Evolutionary conservation across 2,113 vertebrate species (phyloP).

Genomic region (Ciconia stormi): DNA sequence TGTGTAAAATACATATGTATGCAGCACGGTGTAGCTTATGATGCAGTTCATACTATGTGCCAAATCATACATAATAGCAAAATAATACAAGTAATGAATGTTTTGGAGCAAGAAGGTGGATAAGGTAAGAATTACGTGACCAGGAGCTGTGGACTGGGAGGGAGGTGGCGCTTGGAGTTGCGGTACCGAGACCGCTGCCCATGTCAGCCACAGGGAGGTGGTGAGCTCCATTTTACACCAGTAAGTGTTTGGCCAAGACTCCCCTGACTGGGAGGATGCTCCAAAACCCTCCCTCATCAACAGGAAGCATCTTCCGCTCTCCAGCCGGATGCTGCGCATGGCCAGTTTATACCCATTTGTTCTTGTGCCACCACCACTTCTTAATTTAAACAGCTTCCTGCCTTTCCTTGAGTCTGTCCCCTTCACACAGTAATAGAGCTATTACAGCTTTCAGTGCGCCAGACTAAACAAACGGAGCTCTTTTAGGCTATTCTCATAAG

Average conservation of each 20-base stretch:
- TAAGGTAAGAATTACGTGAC: neutral
- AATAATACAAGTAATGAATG: neutral
- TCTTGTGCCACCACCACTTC: neutral
- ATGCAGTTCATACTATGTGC: neutral
- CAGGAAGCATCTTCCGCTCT: neutral
- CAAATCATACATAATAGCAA: neutral
- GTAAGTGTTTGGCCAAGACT: neutral
- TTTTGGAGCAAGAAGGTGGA: neutral
- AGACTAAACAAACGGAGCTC: neutral
- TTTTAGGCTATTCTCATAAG: neutral
- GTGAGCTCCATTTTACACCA: neutral
- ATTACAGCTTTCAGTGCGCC: neutral
- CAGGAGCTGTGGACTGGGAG: neutral
- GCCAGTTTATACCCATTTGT: neutral
- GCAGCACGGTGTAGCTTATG: neutral
- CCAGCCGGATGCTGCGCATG: fast-evolving
- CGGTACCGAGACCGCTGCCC: fast-evolving
- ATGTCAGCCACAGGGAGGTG: neutral
- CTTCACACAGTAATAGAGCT: neutral
- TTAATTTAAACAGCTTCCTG: neutral
- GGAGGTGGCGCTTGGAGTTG: neutral
- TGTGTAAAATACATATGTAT: neutral
- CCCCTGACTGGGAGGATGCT: neutral
- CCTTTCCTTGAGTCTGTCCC: neutral
- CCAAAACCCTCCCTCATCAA: neutral